Conservation (phyloP, 35 echinoderm and acorn worm genomes). For the Heliocidaris tuberculata region DNA sequence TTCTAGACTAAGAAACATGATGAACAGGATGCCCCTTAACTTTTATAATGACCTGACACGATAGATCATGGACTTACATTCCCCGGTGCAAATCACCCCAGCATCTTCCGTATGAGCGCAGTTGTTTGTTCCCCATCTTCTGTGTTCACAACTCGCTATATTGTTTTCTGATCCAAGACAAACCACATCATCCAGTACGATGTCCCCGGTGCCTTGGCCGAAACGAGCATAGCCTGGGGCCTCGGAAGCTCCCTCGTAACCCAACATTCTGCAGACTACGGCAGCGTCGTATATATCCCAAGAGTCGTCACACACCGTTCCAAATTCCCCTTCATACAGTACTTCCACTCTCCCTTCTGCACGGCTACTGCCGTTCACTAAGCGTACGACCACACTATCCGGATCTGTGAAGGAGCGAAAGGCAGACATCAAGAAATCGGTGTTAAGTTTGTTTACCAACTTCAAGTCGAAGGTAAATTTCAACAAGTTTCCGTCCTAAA, state of each 20-base stretch:
- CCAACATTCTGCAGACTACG: conserved; percentile 26
- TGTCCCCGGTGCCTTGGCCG: not conserved
- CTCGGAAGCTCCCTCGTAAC: not conserved
- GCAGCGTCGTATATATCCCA: not conserved
- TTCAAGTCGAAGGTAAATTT: too few species aligned
- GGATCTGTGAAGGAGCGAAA: not conserved
- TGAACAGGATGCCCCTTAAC: too few species aligned
- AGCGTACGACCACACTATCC: not conserved
- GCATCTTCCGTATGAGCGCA: not conserved
- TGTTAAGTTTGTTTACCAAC: not conserved
- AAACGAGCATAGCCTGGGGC: not conserved
- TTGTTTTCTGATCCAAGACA: not conserved
- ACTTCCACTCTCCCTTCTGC: not conserved
- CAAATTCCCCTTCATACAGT: not conserved
- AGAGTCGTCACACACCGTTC: not conserved
- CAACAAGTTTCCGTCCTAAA: too few species aligned
- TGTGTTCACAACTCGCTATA: not conserved
- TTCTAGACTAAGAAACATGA: too few species aligned
- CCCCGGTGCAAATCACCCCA: not conserved
- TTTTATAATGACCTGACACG: too few species aligned
- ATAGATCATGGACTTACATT: not conserved
- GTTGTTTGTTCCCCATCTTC: not conserved
- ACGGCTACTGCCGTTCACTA: not conserved
- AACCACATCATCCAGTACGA: not conserved
- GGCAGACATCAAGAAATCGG: not conserved